Base-by-base conservation (phyloP, 2,797 vertebrate genomes). In the Protosalanx chinensis region DNA sequence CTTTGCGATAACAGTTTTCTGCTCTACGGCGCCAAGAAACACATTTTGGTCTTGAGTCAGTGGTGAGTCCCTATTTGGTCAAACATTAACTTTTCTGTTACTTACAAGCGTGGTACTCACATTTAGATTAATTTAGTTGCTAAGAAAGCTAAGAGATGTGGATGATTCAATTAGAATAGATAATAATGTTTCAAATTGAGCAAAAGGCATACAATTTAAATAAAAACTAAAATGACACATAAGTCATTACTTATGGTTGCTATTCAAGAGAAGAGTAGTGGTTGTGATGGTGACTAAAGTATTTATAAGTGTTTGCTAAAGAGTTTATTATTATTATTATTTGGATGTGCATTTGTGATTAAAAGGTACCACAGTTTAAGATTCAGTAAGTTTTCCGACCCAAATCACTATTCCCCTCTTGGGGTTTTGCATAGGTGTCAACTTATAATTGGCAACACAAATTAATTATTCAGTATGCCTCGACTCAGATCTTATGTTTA, bases 61-160 rank as follows among this genome's bases (percentile, higher is more conserved):
- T 73, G 66, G 82, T 82, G 81, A 88, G 63, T 88, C 80, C 85
- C 72, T 81, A 75, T 89, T 90, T 86, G 81, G 75, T 79, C 79
- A 79, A 85, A 81, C 61, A 68, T 67, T 67, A 75, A 67, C 79
- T 86, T 84, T 84, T 76, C 78, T 82, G 76, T 74, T 16, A 33
- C 81, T 83, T 58, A 64, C 29, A 35, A 53, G 46, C 13, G 69
- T 69, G 76, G 76, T 78, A 76, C 64, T 80, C 66, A 81, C 59
- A 53, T 60, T 46, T 1, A 30, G 60, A 23, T 60, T 64, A 70
- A 68, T 78, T 70, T 72, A 64, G 67, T 57, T 76, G 41, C 41
- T 65, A 60, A 73, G 65, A 57, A 76, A 77, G 68, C 16, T n/a
- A 7, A 51, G 63, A 63, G 62, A 60, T 32, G 64, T 15, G 56